Evolutionary conservation across 23 tunicate species (phyloP), one percentile per base, ranked within the genome.

Genomic region (Trididemnum nubilum): DNA sequence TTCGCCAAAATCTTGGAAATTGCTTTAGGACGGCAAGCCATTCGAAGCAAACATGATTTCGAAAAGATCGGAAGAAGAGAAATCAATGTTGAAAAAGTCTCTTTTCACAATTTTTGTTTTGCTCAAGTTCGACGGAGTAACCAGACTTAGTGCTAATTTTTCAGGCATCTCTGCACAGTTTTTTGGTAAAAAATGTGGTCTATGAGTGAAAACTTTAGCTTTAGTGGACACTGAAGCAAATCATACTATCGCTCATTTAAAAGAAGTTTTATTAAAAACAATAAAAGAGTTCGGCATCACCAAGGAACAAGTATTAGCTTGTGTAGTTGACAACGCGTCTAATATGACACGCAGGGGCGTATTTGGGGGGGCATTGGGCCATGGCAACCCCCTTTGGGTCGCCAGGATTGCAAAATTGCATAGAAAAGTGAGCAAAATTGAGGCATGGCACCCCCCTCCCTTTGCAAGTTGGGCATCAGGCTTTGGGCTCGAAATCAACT

Each of bases 221-320:
- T 67, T 67, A 67, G 38, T 67, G 2, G 74, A 67, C 38, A 67
- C 74, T 67, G 38, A 67, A 67, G 38, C 74, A 5, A 67, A 67
- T n/a, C 74, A 67, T 38, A 67, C 74, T 15, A 67, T 7, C 22
- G 37, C 38, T 67, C 74, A 67, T n/a, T 67, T 67, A n/a, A 67
- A 33, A n/a, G 37, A 67, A 31, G 4, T 33, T 7, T 33, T 33
- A 38, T 38, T 67, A 33, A 24, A 67, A 2, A 31, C 74, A 5
- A 4, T 67, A 38, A 33, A 67, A 33, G n/a, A 67, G 38, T 67
- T 67, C 33, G 25, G 25, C 21, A 67, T 67, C 38, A 33, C n/a
- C 7, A 67, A 67, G 74, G n/a, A 31, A n/a, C 38, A 31, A 67
- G 74, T 33, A 33, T 67, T 32, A 61, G 26, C 4, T n/a, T 61